Conservation (phyloP, 2,797 vertebrate species). For the Halcyon leucocephala region DNA sequence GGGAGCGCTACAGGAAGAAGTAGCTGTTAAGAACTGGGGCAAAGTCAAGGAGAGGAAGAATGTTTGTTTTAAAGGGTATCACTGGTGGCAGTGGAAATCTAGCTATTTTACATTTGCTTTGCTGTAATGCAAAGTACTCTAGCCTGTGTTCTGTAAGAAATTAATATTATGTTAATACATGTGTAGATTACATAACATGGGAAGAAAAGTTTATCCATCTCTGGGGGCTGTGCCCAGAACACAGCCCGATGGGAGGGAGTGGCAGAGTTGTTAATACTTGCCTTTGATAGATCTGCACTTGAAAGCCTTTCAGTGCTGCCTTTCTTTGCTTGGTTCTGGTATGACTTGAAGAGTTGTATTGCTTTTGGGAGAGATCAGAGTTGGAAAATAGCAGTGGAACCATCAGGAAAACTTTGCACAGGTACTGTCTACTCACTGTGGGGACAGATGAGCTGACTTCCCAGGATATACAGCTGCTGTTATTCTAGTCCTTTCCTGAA, state of each 20-base stretch:
- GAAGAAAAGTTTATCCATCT: conserved; percentile 8
- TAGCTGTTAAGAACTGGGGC: background rate
- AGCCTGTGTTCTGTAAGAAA: background rate
- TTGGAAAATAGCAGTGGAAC: background rate
- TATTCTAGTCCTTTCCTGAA: background rate
- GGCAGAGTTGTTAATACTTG: conserved; percentile 59
- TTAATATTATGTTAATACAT: background rate
- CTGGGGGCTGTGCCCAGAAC: background rate
- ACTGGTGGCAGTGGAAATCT: background rate
- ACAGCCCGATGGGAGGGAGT: conserved; percentile 7
- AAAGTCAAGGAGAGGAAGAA: background rate
- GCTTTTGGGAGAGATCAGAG: background rate
- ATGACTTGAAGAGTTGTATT: background rate
- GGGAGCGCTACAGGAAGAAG: background rate
- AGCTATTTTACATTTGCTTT: background rate
- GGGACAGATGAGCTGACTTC: background rate
- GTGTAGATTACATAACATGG: background rate
- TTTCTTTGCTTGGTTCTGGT: background rate
- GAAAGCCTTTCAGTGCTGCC: background rate
- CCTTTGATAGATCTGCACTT: background rate
- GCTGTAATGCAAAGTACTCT: background rate
- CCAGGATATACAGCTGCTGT: background rate
- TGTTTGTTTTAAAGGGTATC: background rate
- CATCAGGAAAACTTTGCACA: background rate
- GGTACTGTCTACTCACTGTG: background rate